A percentile compares a stretch with the other conserved stretches of the same genome.
phyloP scores from a whole-genome alignment of 92 coral and sea anemone species.

The Epizoanthus rinbou region DNA sequence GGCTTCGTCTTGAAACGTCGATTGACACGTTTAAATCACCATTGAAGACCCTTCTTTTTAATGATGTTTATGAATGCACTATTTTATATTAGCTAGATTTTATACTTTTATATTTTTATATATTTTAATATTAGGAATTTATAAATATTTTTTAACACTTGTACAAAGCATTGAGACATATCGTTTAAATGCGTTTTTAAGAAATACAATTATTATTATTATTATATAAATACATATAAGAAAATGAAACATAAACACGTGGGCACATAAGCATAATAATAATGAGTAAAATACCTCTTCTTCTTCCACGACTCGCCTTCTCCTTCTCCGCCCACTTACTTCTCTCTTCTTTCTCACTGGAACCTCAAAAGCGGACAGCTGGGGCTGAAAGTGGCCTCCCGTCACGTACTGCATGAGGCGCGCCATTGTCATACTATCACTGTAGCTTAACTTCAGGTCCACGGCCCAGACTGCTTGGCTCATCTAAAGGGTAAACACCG shows the following conservation, averaged over 20 bases:
- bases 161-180: no score
- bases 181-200: no score
- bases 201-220: no score
- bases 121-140: no score
- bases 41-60: no score
- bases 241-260: not conserved
- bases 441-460: slow-evolving; percentile 87
- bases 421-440: slow-evolving; percentile 95
- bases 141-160: no score
- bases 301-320: slow-evolving; percentile 71
- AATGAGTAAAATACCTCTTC: slow-evolving; percentile 49
- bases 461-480: slow-evolving; percentile 88
- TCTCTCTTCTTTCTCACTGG: slow-evolving; percentile 81
- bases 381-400: slow-evolving; percentile 75
- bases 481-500: slow-evolving; percentile 49
- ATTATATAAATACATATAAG: not conserved
- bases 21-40: no score
- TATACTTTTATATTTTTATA: no score
- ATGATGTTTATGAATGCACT: no score
- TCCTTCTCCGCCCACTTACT: slow-evolving; percentile 74
- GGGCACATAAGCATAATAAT: slow-evolving; percentile 5
- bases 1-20: no score
- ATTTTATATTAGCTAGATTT: no score
- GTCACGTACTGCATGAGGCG: slow-evolving; percentile 89
- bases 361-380: slow-evolving; percentile 77